These are phyloP conservation scores for Hypselothyrea guttata DNA, from an alignment of 2,888 invertebrate genomes.

Conservation along the genomic window DNA sequence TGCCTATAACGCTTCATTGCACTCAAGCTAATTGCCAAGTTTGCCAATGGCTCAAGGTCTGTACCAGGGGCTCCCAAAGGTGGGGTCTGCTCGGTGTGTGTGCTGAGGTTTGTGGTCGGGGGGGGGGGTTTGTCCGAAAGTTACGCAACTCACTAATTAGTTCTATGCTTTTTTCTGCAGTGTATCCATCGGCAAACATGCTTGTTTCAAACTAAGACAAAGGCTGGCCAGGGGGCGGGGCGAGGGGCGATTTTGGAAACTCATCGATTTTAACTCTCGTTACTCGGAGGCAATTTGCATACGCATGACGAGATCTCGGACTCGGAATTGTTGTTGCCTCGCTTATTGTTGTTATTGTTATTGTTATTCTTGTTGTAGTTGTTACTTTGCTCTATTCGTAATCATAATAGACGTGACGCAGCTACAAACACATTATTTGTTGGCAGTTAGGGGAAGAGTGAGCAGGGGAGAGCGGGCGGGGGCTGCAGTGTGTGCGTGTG, in stretches of 20 bases:
- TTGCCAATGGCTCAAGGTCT: constrained; percentile 23
- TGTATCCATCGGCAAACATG: no score
- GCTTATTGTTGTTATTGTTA: no score
- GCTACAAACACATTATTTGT: constrained; percentile 22
- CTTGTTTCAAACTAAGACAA: no score
- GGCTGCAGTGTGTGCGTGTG: no score
- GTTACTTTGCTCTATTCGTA: constrained; percentile 21
- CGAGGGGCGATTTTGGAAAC: constrained; percentile 11
- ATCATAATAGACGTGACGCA: constrained; percentile 41
- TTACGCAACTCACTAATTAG: constrained; percentile 65
- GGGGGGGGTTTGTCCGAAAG: constrained; percentile 22
- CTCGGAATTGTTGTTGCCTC: not conserved
- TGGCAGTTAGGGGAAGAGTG: constrained; percentile 24
- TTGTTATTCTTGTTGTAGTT: constrained; percentile 4
- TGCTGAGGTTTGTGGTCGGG: no score
- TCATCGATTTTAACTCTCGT: constrained; percentile 39
- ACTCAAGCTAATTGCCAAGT: constrained; percentile 59
- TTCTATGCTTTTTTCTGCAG: constrained; percentile 58
- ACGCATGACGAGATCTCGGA: constrained; percentile 3
- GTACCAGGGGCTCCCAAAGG: constrained; percentile 3
- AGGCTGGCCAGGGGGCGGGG: not conserved
- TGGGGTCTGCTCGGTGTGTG: no score
- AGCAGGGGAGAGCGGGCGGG: no score
- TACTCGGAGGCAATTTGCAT: constrained; percentile 39
- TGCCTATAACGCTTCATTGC: constrained; percentile 35